phyloP scores from a whole-genome alignment of 2,888 invertebrate genomes.

The Calameuta pallipes region DNA sequence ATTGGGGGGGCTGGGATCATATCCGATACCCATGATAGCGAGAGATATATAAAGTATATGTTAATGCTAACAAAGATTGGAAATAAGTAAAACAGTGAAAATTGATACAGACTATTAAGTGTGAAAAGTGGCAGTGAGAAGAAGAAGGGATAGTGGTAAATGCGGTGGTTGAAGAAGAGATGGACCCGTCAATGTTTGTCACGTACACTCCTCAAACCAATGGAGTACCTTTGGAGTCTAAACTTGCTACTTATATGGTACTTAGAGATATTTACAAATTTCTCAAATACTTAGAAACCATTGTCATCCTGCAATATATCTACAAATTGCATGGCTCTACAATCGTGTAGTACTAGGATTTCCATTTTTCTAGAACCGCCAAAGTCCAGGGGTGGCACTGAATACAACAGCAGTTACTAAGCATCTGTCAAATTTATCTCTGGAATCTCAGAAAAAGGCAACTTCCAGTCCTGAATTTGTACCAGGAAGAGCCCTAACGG shows the following conservation, averaged over 20 bases:
- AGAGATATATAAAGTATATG: neutral
- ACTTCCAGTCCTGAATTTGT: conserved; percentile 59
- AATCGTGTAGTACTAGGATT: conserved; percentile 30
- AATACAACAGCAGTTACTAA: conserved; percentile 59
- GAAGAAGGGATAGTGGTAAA: conserved; percentile 50
- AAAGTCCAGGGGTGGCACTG: conserved; percentile 51
- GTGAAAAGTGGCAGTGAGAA: conserved; percentile 16
- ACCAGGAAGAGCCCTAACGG: conserved; percentile 55
- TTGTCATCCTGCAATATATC: conserved; percentile 12
- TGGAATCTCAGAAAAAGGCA: conserved; percentile 60
- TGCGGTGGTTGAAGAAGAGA: conserved; percentile 65
- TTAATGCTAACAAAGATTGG: conserved; percentile 6
- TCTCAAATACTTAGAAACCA: neutral
- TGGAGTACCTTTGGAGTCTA: conserved; percentile 86
- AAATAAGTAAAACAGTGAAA: conserved; percentile 13
- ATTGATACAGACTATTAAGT: conserved; percentile 24
- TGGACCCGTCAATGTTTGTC: conserved; percentile 81
- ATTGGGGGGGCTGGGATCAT: conserved; percentile 3
- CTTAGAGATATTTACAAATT: conserved; percentile 14
- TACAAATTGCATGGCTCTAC: neutral
- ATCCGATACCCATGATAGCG: neutral
- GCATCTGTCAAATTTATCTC: conserved; percentile 59
- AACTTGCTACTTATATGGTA: conserved; percentile 88
- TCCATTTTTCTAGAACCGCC: conserved; percentile 59
- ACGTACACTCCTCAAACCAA: conserved; percentile 74